These are phyloP conservation scores for Limosa lapponica DNA, from an alignment of 2,797 vertebrate genomes.

Conservation along the genomic window DNA sequence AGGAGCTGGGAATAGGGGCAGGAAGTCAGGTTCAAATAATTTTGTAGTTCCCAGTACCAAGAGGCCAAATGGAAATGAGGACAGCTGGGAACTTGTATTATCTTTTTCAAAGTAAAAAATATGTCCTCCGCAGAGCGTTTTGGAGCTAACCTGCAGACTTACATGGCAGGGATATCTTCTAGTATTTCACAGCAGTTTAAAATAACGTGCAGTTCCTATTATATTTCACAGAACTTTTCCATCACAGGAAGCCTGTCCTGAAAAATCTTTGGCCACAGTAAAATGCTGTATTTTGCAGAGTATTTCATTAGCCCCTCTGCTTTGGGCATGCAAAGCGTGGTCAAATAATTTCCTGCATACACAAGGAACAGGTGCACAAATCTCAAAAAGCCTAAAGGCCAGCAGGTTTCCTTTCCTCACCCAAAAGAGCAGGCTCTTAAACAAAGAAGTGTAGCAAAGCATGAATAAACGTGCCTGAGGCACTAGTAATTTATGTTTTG, in stretches of 20 bases:
- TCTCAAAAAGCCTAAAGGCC: neutral
- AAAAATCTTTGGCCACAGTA: neutral
- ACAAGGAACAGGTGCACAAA: neutral
- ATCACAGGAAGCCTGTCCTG: neutral
- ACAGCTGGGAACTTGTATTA: neutral
- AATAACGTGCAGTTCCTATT: neutral
- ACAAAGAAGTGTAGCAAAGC: neutral
- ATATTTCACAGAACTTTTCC: neutral
- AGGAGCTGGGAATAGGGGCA: neutral
- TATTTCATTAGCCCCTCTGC: neutral
- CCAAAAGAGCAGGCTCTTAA: neutral
- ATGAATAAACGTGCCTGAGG: neutral
- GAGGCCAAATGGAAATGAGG: neutral
- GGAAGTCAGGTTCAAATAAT: neutral
- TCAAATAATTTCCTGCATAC: neutral
- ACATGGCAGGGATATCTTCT: neutral
- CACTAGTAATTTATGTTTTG: neutral
- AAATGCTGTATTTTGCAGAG: neutral
- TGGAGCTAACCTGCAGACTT: neutral
- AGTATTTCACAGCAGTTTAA: neutral
- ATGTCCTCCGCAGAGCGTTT: neutral
- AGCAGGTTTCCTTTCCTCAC: neutral
- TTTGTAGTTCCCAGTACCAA: neutral
- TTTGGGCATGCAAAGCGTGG: neutral
- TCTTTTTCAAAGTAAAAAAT: neutral